Evolutionary conservation across 2,113 vertebrate species (phyloP).

Genomic region (Micromys minutus): DNA sequence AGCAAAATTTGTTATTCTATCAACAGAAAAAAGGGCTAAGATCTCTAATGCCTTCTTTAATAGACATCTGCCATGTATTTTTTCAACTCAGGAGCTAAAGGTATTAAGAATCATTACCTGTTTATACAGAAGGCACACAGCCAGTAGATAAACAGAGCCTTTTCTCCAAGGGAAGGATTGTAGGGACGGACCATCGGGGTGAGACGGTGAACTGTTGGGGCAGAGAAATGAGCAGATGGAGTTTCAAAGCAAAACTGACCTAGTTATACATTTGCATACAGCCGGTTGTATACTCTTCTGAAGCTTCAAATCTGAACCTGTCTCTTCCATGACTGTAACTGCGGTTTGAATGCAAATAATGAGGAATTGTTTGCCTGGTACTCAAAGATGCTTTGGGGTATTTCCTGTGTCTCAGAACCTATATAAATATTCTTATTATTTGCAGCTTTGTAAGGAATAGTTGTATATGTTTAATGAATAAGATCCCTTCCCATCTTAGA

Average conservation of each 20-base stretch:
- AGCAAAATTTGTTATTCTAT: background rate
- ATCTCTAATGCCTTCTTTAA: background rate
- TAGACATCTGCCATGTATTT: background rate
- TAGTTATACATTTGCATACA: constrained; percentile 16
- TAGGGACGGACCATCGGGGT: background rate
- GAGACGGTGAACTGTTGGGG: background rate
- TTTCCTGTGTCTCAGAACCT: background rate
- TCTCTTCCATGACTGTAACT: background rate
- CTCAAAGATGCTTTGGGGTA: constrained; percentile 1
- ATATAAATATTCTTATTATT: background rate
- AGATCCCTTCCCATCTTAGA: background rate
- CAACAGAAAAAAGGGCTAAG: background rate
- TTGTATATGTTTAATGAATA: constrained; percentile 29
- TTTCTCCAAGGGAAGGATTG: background rate
- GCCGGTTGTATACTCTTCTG: background rate
- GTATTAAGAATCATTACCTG: background rate
- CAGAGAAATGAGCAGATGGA: background rate
- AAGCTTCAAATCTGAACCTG: background rate
- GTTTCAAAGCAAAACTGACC: constrained; percentile 2
- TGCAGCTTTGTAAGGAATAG: background rate
- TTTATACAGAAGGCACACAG: background rate
- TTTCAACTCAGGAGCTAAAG: background rate
- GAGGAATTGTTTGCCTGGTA: background rate
- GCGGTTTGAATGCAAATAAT: background rate
- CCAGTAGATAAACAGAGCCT: background rate